Percentiles rank a stretch among this genome's conserved stretches.
Evolutionary conservation across 2,113 vertebrate genomes (phyloP).

Genomic region (Phylloscopus whistleri): DNA sequence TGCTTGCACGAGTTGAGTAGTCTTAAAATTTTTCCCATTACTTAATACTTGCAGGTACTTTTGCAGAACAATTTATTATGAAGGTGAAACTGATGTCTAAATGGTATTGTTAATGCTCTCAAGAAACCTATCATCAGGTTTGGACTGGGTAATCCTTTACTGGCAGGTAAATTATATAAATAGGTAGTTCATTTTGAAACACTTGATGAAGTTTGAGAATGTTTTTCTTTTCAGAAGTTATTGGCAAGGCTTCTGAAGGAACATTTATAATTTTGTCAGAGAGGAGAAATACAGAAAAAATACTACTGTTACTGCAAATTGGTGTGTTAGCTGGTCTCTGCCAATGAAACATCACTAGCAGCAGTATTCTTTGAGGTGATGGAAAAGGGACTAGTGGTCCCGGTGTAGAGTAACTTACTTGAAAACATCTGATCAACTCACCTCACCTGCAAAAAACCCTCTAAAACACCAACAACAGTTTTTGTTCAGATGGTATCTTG

Average conservation of each 20-base stretch:
- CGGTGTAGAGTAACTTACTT: neutral
- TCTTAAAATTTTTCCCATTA: neutral
- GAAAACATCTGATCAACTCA: neutral
- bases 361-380: neutral
- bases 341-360: neutral
- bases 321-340: neutral
- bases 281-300: neutral
- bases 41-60: neutral
- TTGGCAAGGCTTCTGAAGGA: neutral
- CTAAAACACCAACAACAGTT: neutral
- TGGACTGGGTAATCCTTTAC: neutral
- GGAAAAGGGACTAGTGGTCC: neutral
- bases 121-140: neutral
- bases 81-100: neutral
- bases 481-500: neutral
- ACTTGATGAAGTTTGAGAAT: neutral
- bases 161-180: neutral
- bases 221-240: neutral
- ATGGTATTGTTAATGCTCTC: neutral
- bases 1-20: neutral
- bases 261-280: neutral
- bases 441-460: neutral
- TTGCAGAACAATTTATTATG: neutral
- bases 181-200: neutral
- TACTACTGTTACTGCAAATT: neutral